A percentile compares a stretch with the other conserved stretches of the same genome.
Evolutionary conservation across 2,113 vertebrate species (phyloP).

Genomic region (Electrona antarctica): DNA sequence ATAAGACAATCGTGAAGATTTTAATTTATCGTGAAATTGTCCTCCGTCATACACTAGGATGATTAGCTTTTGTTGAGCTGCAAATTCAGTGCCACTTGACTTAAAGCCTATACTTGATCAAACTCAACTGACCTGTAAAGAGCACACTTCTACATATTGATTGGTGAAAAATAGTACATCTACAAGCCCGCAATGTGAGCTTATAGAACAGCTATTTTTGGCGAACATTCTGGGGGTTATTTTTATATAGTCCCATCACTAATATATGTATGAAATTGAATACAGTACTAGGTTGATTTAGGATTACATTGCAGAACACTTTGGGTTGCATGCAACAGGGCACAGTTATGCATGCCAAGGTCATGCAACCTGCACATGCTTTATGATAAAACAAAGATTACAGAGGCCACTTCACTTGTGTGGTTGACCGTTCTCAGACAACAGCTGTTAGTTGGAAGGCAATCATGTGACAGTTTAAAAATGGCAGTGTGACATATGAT

Average conservation of each 20-base stretch:
- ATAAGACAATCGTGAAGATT: neutral
- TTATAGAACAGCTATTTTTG: too few relatives aligned
- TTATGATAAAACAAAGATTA: neutral
- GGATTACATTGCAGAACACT: neutral
- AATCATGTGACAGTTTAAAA: neutral
- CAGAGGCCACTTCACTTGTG: neutral
- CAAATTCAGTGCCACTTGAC: too few relatives aligned
- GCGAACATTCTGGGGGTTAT: too few relatives aligned
- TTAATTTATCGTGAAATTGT: too few relatives aligned
- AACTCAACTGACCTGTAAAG: too few relatives aligned
- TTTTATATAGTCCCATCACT: too few relatives aligned
- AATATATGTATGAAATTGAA: neutral
- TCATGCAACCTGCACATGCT: neutral
- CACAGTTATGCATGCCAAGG: neutral
- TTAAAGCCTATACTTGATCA: too few relatives aligned
- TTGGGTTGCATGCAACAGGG: neutral
- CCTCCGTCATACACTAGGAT: too few relatives aligned
- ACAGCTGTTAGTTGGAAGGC: neutral
- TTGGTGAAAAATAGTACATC: too few relatives aligned
- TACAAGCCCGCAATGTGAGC: too few relatives aligned
- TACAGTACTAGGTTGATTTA: neutral
- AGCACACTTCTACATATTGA: too few relatives aligned
- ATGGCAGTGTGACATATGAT: neutral
- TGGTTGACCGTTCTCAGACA: neutral
- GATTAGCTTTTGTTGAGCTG: too few relatives aligned